Evolutionary conservation across 1,140 invertebrate genomes (phyloP), one percentile per base, ranked within the genome.

Genomic region (Drosophila kurseongensis): DNA sequence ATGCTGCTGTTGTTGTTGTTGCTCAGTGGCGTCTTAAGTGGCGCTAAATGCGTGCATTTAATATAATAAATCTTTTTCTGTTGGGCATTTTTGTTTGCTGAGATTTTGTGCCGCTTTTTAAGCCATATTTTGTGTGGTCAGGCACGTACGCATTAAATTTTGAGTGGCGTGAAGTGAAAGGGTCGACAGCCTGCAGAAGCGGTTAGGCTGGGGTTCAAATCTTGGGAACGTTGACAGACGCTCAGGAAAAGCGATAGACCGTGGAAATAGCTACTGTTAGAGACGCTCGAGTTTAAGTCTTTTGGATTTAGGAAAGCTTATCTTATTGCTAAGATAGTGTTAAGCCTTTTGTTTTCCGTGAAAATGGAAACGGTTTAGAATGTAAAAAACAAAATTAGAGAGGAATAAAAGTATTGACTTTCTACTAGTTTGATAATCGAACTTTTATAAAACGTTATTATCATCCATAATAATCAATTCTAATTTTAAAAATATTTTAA

Each of bases 31-130:
- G 65, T 75, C 84, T 80, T 84, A 88, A 88, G 85, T 88, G 84
- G 84, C 84, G 84, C 85, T 88, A 88, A 88, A 88, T 89, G 84
- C 80, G 65, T 88, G 69, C 84, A 84, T 88, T 88, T 84, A 80
- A 77, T 89, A 88, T 83, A 80, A 88, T 89, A 88, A 88, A 88
- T 84, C 84, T 84, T 65, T 80, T 69, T 61, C 48, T 56, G 60
- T 76, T 58, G 57, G 63, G 52, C 45, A n/a, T 66, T 57, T 48
- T 36, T 63, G 32, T 67, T 52, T 23, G 35, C 52, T 32, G 63
- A 52, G 42, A 57, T 58, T 54, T 68, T 36, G 35, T 42, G 51
- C 60, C 35, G 75, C 67, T 62, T 69, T 62, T 73, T 88, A 74
- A 88, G 75, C 80, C 67, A 63, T 62, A 63, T 80, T 83, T 89